phyloP scores from a whole-genome alignment of 2,797 vertebrate genomes.

The Mormyrus hasselquistii region DNA sequence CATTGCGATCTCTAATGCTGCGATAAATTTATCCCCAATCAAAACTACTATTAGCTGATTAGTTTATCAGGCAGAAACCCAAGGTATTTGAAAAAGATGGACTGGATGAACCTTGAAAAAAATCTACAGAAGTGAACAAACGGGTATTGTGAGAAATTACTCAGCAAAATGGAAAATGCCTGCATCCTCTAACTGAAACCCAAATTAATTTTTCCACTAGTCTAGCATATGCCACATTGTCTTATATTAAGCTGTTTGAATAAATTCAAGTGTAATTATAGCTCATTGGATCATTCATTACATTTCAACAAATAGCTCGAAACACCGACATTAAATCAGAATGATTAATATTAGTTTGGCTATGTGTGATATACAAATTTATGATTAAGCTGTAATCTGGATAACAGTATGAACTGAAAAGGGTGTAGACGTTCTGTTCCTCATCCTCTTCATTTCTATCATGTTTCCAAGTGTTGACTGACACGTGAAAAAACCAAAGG shows the following conservation, averaged over 20 bases:
- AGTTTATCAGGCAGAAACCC: slow-evolving; percentile 23
- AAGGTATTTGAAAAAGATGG: slow-evolving; percentile 12
- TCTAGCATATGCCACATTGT: not conserved
- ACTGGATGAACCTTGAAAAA: not conserved
- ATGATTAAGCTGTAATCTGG: not conserved
- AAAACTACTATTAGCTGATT: slow-evolving; percentile 45
- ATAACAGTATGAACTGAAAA: not conserved
- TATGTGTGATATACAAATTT: not conserved
- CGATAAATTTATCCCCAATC: slow-evolving; percentile 50
- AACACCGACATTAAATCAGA: not conserved
- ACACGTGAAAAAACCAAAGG: not conserved
- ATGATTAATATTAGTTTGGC: not conserved
- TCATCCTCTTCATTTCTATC: not conserved
- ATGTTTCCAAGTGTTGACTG: not conserved
- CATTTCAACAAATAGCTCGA: not conserved
- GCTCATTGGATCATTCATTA: not conserved
- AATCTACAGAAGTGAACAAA: slow-evolving; percentile 27
- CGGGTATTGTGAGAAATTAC: slow-evolving; percentile 21
- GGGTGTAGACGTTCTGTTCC: not conserved
- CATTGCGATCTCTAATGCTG: slow-evolving; percentile 31
- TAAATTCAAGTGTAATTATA: not conserved
- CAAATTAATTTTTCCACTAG: not conserved
- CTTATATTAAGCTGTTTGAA: not conserved
- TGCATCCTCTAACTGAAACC: not conserved
- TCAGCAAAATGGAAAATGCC: slow-evolving; percentile 9